Conservation (phyloP, 2,113 vertebrate genomes). For the Prionailurus viverrinus region DNA sequence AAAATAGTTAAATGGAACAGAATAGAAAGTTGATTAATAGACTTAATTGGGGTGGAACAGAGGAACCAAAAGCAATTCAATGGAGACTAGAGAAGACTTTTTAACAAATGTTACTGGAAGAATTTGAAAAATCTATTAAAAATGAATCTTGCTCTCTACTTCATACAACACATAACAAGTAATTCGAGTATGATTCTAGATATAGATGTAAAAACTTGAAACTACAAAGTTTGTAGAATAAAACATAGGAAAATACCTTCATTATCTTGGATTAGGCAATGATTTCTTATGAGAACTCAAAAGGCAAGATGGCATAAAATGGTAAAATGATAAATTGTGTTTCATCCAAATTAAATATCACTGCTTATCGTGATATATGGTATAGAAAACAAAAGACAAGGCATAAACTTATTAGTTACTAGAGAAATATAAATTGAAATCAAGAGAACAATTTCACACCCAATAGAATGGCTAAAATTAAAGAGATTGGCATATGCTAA, state of each 20-base stretch:
- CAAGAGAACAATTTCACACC: background rate
- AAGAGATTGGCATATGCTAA: background rate
- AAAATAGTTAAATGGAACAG: background rate
- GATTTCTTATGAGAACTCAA: background rate
- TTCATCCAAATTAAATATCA: background rate
- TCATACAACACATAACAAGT: background rate
- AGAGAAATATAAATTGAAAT: background rate
- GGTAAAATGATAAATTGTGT: background rate
- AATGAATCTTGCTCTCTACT: background rate
- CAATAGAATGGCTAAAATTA: background rate
- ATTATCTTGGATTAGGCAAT: background rate
- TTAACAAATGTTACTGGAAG: background rate
- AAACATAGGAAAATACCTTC: background rate
- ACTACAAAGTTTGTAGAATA: background rate
- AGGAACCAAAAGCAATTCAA: background rate
- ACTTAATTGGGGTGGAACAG: background rate
- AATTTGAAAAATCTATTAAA: background rate
- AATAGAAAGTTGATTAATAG: too few relatives aligned
- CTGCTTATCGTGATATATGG: background rate
- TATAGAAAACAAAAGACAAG: background rate
- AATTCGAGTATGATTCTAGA: background rate
- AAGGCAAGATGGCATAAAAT: background rate
- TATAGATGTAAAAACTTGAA: background rate
- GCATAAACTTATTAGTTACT: background rate
- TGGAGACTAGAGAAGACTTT: background rate